A percentile compares a stretch with the other conserved stretches of the same genome.
These are phyloP conservation scores for Sebastes ruberrimus DNA, from an alignment of 2,797 vertebrate genomes.

Conservation along the genomic window DNA sequence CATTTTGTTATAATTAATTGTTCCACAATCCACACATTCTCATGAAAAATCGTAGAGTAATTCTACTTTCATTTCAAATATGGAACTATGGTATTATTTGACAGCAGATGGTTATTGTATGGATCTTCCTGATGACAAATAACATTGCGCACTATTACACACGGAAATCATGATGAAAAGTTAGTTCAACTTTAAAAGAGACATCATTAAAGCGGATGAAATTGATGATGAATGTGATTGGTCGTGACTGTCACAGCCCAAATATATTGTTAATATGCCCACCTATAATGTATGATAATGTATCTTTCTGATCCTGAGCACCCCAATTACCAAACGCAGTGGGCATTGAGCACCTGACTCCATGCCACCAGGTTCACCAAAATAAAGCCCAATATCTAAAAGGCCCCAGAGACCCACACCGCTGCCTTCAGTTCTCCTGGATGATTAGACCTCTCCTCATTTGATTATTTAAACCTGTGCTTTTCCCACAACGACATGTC, in stretches of 20 bases:
- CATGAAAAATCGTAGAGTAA: background rate
- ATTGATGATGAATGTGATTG: background rate
- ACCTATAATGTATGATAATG: background rate
- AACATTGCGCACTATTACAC: background rate
- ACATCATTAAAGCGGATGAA: background rate
- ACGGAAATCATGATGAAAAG: background rate
- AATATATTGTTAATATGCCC: background rate
- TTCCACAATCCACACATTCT: background rate
- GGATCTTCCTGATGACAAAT: background rate
- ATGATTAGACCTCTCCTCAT: background rate
- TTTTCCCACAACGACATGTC: background rate
- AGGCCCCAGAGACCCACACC: background rate
- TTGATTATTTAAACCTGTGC: background rate
- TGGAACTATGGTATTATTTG: background rate
- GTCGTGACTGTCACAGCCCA: background rate
- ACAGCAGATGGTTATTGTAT: background rate
- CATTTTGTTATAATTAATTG: background rate
- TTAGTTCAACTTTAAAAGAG: background rate
- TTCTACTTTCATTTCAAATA: background rate
- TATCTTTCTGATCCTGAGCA: background rate
- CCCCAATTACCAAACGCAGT: background rate
- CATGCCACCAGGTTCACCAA: background rate
- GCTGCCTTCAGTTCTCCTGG: background rate
- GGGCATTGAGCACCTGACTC: background rate
- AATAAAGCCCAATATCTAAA: background rate